Evolutionary conservation across 2,797 vertebrate genomes (phyloP).

Genomic region (Platyrinchus mystaceus): DNA sequence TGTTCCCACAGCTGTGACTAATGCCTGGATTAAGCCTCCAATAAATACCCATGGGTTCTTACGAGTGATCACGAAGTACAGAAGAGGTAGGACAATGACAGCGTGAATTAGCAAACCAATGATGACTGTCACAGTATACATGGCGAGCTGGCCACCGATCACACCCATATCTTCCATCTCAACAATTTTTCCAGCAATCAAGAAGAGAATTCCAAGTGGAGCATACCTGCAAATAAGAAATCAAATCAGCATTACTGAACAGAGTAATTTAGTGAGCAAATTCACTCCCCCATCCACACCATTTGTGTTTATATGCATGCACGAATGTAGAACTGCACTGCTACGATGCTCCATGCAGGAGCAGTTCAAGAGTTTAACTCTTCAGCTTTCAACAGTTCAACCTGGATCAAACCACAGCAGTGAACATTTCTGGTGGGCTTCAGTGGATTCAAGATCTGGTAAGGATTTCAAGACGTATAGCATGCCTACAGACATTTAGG

Average conservation of each 20-base stretch:
- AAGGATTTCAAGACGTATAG: background rate
- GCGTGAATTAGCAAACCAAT: constrained; percentile 91
- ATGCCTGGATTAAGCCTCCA: constrained; percentile 89
- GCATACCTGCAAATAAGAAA: constrained; percentile 84
- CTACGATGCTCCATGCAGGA: background rate
- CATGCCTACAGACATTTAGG: background rate
- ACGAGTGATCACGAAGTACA: constrained; percentile 91
- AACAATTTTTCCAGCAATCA: constrained; percentile 97
- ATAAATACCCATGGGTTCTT: constrained; percentile 96
- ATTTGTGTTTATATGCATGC: background rate
- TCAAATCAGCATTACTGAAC: background rate
- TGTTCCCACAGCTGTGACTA: constrained; percentile 92
- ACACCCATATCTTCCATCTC: constrained; percentile 97
- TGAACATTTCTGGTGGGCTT: background rate
- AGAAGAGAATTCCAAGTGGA: constrained; percentile 93
- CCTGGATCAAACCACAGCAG: background rate
- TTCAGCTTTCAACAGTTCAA: background rate
- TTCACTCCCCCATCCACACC: background rate
- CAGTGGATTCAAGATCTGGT: background rate
- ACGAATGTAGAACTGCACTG: background rate
- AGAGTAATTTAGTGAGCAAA: background rate
- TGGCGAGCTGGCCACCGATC: constrained; percentile 94
- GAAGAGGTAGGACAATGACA: constrained; percentile 87
- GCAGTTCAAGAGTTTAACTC: background rate
- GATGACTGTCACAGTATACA: constrained; percentile 96